Percentiles rank a stretch among this genome's conserved stretches.
phyloP scores from a whole-genome alignment of 1,140 invertebrate species.

The Caenorhabditis briggsae region DNA sequence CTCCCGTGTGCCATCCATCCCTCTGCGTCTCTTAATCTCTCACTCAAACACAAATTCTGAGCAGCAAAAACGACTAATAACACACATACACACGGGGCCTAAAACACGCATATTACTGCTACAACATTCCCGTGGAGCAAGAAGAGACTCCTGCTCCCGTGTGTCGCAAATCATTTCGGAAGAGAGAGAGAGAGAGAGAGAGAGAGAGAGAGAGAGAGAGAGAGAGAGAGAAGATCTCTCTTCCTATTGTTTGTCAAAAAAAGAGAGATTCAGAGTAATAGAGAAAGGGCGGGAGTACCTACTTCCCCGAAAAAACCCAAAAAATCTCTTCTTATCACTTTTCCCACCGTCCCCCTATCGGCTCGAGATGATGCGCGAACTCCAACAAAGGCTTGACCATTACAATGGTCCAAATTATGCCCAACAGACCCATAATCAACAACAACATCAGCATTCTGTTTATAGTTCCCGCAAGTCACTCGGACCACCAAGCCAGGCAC shows the following conservation, averaged over 20 bases:
- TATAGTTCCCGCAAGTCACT: constrained; percentile 65
- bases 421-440: constrained; percentile 4
- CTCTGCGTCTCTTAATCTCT: constrained; percentile 5
- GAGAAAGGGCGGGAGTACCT: constrained; percentile 30
- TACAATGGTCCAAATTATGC: constrained; percentile 41
- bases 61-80: constrained; percentile 37
- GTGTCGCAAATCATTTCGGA: constrained; percentile 22
- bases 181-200: neutral
- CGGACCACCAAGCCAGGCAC: constrained; percentile 60
- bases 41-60: neutral
- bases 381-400: constrained; percentile 67
- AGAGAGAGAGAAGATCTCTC: neutral
- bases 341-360: neutral
- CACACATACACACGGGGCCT: neutral
- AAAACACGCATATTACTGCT: constrained; percentile 48
- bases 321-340: constrained; percentile 38
- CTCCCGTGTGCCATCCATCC: neutral
- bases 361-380: constrained; percentile 64
- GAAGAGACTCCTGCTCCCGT: no score
- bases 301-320: neutral
- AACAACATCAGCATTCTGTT: constrained; percentile 49
- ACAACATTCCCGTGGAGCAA: neutral
- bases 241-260: neutral
- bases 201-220: neutral
- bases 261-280: neutral